A percentile compares a stretch with the other conserved stretches of the same genome.
These are phyloP conservation scores for Bombus waltoni DNA, from an alignment of 1,140 invertebrate species.

Conservation along the genomic window DNA sequence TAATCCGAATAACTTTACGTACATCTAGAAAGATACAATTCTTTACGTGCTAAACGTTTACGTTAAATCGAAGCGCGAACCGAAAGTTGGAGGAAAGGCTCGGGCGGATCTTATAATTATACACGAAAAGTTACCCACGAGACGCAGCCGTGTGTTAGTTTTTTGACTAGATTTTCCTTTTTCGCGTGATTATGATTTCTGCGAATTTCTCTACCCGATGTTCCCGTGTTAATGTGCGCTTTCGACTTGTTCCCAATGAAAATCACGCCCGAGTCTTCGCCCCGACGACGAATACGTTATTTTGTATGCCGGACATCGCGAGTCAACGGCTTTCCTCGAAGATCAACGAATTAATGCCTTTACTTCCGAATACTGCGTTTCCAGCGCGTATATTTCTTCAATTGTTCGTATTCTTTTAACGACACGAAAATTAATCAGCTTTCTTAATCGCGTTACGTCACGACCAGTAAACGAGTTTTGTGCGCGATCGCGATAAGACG, in stretches of 20 bases:
- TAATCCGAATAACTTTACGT: constrained; percentile 8
- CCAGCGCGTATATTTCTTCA: neutral
- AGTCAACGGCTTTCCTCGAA: neutral
- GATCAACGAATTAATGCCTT: constrained; percentile 22
- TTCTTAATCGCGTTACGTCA: neutral
- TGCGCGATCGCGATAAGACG: constrained; percentile 37
- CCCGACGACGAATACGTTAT: neutral
- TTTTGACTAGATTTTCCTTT: constrained; percentile 63
- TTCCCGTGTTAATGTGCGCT: constrained; percentile 50
- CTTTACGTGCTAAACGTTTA: constrained; percentile 2
- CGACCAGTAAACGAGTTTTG: constrained; percentile 1
- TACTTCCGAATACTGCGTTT: constrained; percentile 14
- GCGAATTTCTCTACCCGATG: constrained; percentile 16
- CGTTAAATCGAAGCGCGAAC: constrained; percentile 41
- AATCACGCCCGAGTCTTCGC: constrained; percentile 38
- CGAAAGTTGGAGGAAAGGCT: constrained; percentile 2
- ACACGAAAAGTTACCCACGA: constrained; percentile 26
- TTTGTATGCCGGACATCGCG: constrained; percentile 12
- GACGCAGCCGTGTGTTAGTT: constrained; percentile 30
- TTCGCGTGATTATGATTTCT: neutral
- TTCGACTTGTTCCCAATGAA: constrained; percentile 52
- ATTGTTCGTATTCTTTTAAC: neutral
- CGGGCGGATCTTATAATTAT: constrained; percentile 30
- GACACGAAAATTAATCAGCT: constrained; percentile 3
- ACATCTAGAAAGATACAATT: constrained; percentile 29